Conservation (phyloP, 2,113 vertebrate genomes). For the Rhinoderma darwinii region DNA sequence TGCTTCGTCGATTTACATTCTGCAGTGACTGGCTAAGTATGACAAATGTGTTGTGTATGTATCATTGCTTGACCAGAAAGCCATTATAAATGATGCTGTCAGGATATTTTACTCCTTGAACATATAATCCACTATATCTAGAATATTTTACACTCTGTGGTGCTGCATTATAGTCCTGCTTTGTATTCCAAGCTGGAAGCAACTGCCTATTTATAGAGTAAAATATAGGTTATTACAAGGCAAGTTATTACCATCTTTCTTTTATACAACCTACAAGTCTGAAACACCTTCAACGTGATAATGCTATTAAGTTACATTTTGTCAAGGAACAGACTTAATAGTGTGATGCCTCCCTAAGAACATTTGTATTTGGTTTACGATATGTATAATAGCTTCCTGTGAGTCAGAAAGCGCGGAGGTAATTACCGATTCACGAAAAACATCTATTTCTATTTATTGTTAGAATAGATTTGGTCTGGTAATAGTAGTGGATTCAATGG, state of each 20-base stretch:
- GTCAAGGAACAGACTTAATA: constrained; percentile 30
- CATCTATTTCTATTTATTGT: not conserved
- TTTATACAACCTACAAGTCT: constrained; percentile 31
- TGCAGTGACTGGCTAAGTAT: constrained; percentile 25
- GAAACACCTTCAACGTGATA: constrained; percentile 33
- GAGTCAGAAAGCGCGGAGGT: not conserved
- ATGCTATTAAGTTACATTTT: constrained; percentile 47
- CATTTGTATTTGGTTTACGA: constrained; percentile 10
- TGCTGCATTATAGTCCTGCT: not conserved
- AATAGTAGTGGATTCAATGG: not conserved
- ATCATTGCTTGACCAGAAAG: constrained; percentile 37
- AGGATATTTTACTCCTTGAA: constrained; percentile 41
- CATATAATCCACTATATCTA: constrained; percentile 20
- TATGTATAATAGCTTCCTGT: constrained; percentile 6
- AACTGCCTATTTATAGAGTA: constrained; percentile 49
- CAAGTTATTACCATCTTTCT: constrained; percentile 44
- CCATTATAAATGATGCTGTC: constrained; percentile 45
- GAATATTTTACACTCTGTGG: constrained; percentile 5
- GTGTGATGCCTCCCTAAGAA: not conserved
- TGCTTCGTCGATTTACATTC: not conserved
- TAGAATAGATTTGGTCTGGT: not conserved
- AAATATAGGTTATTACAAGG: constrained; percentile 38
- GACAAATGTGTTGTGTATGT: constrained; percentile 37
- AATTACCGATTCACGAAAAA: constrained; percentile 16
- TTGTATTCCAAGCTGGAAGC: constrained; percentile 19